Conservation (phyloP, 2,797 vertebrate species). For the Lacerta viridis region DNA sequence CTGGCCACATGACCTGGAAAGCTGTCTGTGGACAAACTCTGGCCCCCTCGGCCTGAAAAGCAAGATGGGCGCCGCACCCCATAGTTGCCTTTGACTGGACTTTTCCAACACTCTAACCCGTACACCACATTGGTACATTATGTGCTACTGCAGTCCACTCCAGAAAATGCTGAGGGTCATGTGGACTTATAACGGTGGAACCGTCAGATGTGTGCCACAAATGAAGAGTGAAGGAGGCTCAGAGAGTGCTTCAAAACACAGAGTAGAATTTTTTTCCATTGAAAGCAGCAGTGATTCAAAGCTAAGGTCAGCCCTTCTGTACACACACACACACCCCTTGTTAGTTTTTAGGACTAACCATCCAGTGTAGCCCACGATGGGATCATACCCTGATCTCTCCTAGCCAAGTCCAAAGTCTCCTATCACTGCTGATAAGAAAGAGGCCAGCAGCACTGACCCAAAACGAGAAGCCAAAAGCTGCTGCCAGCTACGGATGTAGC, state of each 20-base stretch:
- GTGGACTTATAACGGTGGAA: not conserved
- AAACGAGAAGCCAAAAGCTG: not conserved
- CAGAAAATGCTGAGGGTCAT: not conserved
- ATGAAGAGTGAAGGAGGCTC: not conserved
- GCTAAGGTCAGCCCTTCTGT: not conserved
- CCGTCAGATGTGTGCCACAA: no score
- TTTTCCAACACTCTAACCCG: no score
- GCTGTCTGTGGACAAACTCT: no score
- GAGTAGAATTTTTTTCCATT: no score
- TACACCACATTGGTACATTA: not conserved
- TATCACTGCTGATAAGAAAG: not conserved
- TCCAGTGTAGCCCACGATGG: not conserved
- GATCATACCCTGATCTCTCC: not conserved
- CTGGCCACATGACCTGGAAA: no score
- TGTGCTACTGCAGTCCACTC: not conserved
- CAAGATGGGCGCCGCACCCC: no score
- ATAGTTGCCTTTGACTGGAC: no score
- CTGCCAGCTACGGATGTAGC: not conserved
- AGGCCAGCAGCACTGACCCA: not conserved
- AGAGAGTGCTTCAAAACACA: not conserved
- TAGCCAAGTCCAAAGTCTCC: slow-evolving; percentile 1
- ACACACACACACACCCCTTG: not conserved
- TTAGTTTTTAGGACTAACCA: no score
- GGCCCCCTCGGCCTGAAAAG: no score
- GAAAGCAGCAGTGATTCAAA: not conserved